Conservation (phyloP, 2,113 vertebrate genomes). For the Corythoichthys intestinalis region DNA sequence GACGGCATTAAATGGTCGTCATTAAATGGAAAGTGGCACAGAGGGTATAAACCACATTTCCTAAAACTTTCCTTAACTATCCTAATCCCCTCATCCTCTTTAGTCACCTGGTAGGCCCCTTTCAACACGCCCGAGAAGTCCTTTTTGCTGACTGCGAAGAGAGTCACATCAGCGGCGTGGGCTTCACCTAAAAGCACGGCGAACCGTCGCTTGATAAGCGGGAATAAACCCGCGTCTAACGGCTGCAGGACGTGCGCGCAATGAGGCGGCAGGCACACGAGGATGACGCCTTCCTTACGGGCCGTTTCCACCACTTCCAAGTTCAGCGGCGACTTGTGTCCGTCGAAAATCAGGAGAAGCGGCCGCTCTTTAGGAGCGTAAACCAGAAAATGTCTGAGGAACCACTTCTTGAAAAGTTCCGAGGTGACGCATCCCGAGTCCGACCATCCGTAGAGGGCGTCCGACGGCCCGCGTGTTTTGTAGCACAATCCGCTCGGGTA, state of each 20-base stretch:
- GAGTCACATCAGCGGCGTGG: conserved; percentile 19
- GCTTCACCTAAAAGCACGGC: conserved; percentile 29
- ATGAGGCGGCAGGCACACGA: conserved; percentile 59
- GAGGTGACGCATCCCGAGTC: conserved; percentile 54
- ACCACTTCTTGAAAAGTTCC: conserved; percentile 68
- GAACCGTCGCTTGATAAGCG: conserved; percentile 54
- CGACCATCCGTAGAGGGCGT: conserved; percentile 61
- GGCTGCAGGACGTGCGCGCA: conserved; percentile 66
- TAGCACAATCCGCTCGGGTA: conserved; percentile 63
- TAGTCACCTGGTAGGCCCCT: conserved; percentile 41
- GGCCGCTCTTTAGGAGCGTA: conserved; percentile 51
- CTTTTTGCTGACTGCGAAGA: conserved; percentile 61
- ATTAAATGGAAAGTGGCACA: conserved; percentile 33
- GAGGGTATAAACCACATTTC: conserved; percentile 58
- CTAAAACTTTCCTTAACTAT: conserved; percentile 56
- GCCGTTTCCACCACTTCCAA: conserved; percentile 63
- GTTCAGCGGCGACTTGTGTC: conserved; percentile 59
- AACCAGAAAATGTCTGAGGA: conserved; percentile 59
- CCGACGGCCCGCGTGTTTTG: conserved; percentile 59
- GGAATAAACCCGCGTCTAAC: conserved; percentile 43
- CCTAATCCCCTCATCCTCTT: conserved; percentile 52
- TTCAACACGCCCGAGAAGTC: conserved; percentile 61
- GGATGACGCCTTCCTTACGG: conserved; percentile 49
- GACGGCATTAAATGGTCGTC: conserved; percentile 33
- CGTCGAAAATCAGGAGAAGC: conserved; percentile 56